Evolutionary conservation across 1,140 invertebrate genomes (phyloP).

Genomic region (Drosophila quadrilineata): DNA sequence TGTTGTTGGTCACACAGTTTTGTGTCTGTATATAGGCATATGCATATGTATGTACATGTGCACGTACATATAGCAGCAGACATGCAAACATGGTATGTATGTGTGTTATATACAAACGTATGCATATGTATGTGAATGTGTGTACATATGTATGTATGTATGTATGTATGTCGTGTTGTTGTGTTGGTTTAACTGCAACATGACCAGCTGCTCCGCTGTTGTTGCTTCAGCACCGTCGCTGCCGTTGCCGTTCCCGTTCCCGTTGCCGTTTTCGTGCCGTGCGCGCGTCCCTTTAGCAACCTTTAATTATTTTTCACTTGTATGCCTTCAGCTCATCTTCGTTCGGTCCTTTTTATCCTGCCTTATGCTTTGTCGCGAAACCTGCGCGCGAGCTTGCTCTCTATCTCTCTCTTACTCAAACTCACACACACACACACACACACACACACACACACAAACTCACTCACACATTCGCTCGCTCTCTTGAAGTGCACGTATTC

Average conservation of each 20-base stretch:
- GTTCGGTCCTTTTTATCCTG: slow-evolving; percentile 63
- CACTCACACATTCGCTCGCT: no score
- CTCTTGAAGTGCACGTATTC: no score
- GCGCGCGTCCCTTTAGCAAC: slow-evolving; percentile 44
- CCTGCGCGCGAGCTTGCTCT: slow-evolving; percentile 50
- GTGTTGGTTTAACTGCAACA: slow-evolving; percentile 30
- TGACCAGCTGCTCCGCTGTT: slow-evolving; percentile 41
- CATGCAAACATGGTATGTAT: neutral
- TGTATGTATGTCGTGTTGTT: slow-evolving; percentile 29
- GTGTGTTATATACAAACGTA: no score
- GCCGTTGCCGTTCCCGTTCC: slow-evolving; percentile 20
- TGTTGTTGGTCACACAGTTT: slow-evolving; percentile 45
- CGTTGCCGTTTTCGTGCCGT: slow-evolving; percentile 12
- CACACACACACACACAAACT: no score
- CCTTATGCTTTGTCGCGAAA: slow-evolving; percentile 41
- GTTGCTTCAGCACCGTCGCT: slow-evolving; percentile 14
- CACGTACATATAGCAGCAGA: slow-evolving; percentile 2
- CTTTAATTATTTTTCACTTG: slow-evolving; percentile 72
- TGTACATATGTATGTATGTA: slow-evolving; percentile 2
- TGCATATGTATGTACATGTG: neutral
- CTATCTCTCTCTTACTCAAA: slow-evolving; percentile 31
- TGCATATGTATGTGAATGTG: slow-evolving; percentile 13
- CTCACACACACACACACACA: no score
- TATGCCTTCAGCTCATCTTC: slow-evolving; percentile 67
- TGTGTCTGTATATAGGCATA: slow-evolving; percentile 16